A percentile compares a stretch with the other conserved stretches of the same genome.
Evolutionary conservation across 2,888 invertebrate species (phyloP).

Genomic region (Stenoptilia bipunctidactyla): DNA sequence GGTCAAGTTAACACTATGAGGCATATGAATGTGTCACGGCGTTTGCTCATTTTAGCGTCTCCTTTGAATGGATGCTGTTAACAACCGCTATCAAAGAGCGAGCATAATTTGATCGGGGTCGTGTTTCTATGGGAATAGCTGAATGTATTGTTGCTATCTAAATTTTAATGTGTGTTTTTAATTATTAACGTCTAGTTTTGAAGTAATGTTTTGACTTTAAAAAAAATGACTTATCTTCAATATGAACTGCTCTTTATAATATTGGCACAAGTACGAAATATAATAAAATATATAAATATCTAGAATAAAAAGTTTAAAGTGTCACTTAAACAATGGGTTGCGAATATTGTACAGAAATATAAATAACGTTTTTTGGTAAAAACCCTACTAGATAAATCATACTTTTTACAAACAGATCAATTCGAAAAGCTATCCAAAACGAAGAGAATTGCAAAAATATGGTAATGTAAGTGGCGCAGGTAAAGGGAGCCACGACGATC

Average conservation of each 20-base stretch:
- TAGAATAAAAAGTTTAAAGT: no score
- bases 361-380: no score
- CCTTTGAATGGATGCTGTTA: constrained; percentile 67
- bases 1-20: constrained; percentile 61
- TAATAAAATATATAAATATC: no score
- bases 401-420: background rate
- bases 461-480: constrained; percentile 34
- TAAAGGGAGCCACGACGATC: constrained; percentile 25
- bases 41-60: constrained; percentile 63
- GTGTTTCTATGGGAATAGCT: constrained; percentile 59
- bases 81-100: constrained; percentile 65
- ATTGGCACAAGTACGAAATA: no score
- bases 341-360: no score
- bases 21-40: constrained; percentile 52
- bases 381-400: no score
- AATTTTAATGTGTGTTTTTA: no score
- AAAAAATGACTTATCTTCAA: no score
- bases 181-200: no score
- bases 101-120: constrained; percentile 68
- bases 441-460: constrained; percentile 34
- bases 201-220: no score
- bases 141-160: constrained; percentile 24
- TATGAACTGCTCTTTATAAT: no score
- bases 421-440: background rate
- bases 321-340: no score